These are phyloP conservation scores for Lutjanus erythropterus DNA, from an alignment of 2,113 vertebrate species.

Conservation along the genomic window DNA sequence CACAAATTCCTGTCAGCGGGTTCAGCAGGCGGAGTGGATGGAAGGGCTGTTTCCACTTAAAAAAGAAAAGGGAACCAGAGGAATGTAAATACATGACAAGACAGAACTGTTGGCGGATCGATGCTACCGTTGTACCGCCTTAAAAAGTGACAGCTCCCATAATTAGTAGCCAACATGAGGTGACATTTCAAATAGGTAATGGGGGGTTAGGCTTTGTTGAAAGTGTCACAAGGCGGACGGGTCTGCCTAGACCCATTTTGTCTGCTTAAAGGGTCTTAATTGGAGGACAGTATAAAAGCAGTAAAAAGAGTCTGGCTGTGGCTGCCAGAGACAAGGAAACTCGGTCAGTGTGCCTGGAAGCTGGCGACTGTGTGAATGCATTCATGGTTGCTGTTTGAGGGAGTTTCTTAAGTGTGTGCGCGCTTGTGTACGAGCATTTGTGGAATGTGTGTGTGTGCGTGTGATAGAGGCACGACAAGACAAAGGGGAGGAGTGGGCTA, in stretches of 20 bases:
- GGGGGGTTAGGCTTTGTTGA: constrained; percentile 41
- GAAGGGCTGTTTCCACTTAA: background rate
- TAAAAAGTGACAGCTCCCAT: constrained; percentile 23
- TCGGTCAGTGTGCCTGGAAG: constrained; percentile 76
- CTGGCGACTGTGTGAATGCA: constrained; percentile 17
- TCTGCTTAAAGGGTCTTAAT: constrained; percentile 44
- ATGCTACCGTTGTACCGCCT: constrained; percentile 19
- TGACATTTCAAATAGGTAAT: constrained; percentile 48
- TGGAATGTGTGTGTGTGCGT: constrained; percentile 60
- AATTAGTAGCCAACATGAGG: constrained; percentile 41
- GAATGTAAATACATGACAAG: constrained; percentile 30
- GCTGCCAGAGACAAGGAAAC: constrained; percentile 61
- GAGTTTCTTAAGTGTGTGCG: constrained; percentile 32
- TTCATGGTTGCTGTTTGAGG: constrained; percentile 20
- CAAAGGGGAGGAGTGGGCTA: constrained; percentile 58
- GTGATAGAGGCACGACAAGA: constrained; percentile 36
- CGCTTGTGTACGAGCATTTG: constrained; percentile 38
- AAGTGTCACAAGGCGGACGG: constrained; percentile 33
- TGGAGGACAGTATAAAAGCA: constrained; percentile 37
- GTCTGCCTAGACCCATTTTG: constrained; percentile 25
- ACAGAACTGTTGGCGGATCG: constrained; percentile 1
- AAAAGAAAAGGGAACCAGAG: constrained; percentile 23
- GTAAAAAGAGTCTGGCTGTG: constrained; percentile 11
- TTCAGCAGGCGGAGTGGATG: constrained; percentile 11
- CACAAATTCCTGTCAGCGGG: constrained; percentile 23